Conservation (phyloP, 2,888 invertebrate genomes). For the Nasonovia ribisnigri region DNA sequence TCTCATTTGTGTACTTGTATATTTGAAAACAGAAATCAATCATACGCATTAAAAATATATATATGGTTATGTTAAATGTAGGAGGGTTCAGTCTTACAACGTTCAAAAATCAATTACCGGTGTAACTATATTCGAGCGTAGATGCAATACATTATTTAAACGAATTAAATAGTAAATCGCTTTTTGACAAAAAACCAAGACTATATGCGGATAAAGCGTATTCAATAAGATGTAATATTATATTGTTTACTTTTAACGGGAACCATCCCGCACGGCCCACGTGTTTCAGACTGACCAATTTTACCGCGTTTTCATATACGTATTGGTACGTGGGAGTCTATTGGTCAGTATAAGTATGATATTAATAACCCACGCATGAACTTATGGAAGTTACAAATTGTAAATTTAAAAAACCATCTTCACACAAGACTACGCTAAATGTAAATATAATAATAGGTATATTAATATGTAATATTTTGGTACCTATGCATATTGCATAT, state of each 20-base stretch:
- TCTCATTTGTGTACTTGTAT: background rate
- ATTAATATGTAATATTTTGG: background rate
- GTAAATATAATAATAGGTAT: background rate
- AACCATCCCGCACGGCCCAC: background rate
- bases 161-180: background rate
- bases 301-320: background rate
- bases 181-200: background rate
- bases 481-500: background rate
- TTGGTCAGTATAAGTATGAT: background rate
- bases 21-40: background rate
- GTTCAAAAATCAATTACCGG: background rate
- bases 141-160: background rate
- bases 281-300: background rate
- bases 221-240: background rate
- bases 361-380: background rate
- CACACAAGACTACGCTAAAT: background rate
- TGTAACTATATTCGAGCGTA: background rate
- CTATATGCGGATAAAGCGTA: background rate
- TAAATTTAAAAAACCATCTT: background rate
- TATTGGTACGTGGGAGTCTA: background rate
- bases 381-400: background rate
- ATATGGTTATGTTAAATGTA: background rate
- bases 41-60: background rate
- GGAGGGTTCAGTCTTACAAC: too few species aligned
- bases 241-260: background rate